phyloP scores from a whole-genome alignment of 37 sponge, comb jelly and placozoan genomes.

The Haliclona indistincta region DNA sequence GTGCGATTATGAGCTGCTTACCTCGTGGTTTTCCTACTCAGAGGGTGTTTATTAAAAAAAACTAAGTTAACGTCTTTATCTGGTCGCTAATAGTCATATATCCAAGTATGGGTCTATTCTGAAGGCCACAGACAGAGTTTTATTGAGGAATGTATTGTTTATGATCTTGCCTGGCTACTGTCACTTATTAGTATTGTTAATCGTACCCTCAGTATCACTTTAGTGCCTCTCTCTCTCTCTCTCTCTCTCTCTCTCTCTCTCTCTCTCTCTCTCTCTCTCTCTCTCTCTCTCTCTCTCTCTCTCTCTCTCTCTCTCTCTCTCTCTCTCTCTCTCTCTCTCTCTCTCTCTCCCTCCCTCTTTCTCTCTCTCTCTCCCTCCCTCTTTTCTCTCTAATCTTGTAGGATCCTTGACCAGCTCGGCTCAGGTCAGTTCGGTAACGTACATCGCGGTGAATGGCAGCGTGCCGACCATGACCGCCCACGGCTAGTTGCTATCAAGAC shows the following conservation, averaged over 20 bases:
- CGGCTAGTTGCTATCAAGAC: slow-evolving; percentile 38
- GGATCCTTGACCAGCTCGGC: slow-evolving; percentile 35
- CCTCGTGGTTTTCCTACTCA: too few species aligned
- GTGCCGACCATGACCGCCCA: background rate
- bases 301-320: slow-evolving; percentile 24
- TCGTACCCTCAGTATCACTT: too few species aligned
- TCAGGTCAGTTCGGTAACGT: slow-evolving; percentile 58
- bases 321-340: slow-evolving; percentile 24
- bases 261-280: slow-evolving; percentile 17
- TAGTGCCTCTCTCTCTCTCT: too few species aligned
- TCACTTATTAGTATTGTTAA: too few species aligned
- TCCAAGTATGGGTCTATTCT: too few species aligned
- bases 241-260: background rate
- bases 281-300: slow-evolving; percentile 24
- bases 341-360: background rate
- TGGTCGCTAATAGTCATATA: too few species aligned
- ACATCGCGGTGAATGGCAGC: slow-evolving; percentile 14
- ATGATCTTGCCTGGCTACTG: too few species aligned
- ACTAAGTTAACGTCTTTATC: too few species aligned
- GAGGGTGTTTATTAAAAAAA: too few species aligned
- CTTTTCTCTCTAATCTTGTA: background rate
- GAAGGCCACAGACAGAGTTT: too few species aligned
- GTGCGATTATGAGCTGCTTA: too few species aligned
- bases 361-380: background rate
- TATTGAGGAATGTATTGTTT: too few species aligned